Percentiles rank a stretch among this genome's conserved stretches.
Conservation (phyloP, 2,113 vertebrate genomes). For the Acinonyx jubatus region DNA sequence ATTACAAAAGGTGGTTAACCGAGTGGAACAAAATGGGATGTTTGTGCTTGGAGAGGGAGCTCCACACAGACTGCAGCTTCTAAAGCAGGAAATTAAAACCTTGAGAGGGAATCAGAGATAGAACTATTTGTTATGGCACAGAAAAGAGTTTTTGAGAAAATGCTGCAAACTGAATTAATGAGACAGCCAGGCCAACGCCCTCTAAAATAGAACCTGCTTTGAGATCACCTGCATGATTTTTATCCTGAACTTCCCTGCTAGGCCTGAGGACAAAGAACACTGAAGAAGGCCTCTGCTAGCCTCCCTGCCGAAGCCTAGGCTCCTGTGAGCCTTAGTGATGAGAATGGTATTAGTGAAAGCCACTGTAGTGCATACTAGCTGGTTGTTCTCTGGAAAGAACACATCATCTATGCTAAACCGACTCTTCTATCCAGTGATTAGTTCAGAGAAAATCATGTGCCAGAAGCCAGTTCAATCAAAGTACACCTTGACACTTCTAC, state of each 20-base stretch:
- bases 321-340: background rate
- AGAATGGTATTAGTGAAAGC: background rate
- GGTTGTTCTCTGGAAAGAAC: background rate
- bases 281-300: background rate
- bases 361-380: accelerated
- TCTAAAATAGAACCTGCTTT: background rate
- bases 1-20: conserved; percentile 56
- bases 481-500: background rate
- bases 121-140: background rate
- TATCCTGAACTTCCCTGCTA: background rate
- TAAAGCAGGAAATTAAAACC: conserved; percentile 71
- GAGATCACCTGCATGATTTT: background rate
- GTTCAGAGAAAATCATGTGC: conserved; percentile 7
- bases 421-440: background rate
- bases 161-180: conserved; percentile 34
- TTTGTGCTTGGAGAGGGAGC: conserved; percentile 40
- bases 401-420: background rate
- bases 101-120: conserved; percentile 53
- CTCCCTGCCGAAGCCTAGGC: background rate
- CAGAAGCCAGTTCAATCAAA: background rate
- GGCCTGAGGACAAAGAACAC: background rate
- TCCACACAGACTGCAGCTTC: conserved; percentile 14
- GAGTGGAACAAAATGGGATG: conserved; percentile 59
- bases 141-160: conserved; percentile 34
- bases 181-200: background rate